phyloP scores from a whole-genome alignment of 2,113 vertebrate genomes.

The Xenopus laevis region DNA sequence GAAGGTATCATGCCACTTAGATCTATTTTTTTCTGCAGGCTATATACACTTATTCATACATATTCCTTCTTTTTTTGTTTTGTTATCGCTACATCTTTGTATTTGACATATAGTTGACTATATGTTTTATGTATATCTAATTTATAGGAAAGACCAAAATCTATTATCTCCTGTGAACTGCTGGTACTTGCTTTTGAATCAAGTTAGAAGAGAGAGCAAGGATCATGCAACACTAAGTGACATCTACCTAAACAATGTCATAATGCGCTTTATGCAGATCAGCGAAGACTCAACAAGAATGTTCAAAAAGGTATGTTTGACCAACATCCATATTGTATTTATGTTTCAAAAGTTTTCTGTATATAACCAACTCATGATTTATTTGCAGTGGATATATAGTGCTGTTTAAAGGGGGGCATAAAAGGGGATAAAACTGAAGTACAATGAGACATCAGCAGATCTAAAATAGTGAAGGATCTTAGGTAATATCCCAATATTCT shows the following conservation, averaged over 20 bases:
- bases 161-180: constrained; percentile 95
- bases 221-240: constrained; percentile 94
- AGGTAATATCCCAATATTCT: no score
- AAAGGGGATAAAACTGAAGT: no score
- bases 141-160: constrained; percentile 92
- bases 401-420: not conserved
- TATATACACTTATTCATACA: no score
- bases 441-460: no score
- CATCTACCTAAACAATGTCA: constrained; percentile 98
- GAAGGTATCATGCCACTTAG: no score
- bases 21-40: no score
- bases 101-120: not conserved
- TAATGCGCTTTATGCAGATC: constrained; percentile 98
- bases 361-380: not conserved
- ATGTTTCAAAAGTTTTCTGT: not conserved
- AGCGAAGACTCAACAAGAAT: constrained; percentile 96
- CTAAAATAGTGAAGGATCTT: no score
- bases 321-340: not conserved
- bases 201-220: constrained; percentile 94
- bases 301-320: constrained; percentile 86
- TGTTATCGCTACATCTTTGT: not conserved
- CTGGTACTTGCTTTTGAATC: constrained; percentile 97
- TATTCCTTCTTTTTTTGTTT: not conserved
- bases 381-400: no score
- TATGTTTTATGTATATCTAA: constrained; percentile 12